Evolutionary conservation across 2,113 vertebrate species (phyloP).

Genomic region (Sciurus niger): DNA sequence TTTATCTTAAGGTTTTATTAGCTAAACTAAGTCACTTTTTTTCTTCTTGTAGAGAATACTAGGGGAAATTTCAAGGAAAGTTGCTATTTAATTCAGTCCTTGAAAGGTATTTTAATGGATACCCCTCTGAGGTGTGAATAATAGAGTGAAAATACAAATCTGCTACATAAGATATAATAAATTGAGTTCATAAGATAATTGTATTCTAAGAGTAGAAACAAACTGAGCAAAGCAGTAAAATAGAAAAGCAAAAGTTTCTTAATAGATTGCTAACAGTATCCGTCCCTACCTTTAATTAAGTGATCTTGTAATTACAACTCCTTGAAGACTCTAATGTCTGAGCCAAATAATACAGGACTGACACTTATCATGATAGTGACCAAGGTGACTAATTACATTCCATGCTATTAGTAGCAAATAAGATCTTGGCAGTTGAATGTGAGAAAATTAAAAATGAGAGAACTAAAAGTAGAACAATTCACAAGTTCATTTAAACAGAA

Average conservation of each 20-base stretch:
- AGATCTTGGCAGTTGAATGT: background rate
- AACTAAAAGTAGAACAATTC: background rate
- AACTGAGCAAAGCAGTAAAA: background rate
- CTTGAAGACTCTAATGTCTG: background rate
- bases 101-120: conserved; percentile 40
- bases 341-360: background rate
- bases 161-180: background rate
- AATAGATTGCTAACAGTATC: background rate
- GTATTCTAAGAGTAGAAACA: background rate
- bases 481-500: background rate
- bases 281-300: background rate
- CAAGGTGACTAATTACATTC: background rate
- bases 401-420: conserved; percentile 15
- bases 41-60: background rate
- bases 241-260: background rate
- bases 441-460: background rate
- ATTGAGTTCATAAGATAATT: conserved; percentile 35
- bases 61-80: background rate
- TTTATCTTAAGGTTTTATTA: background rate
- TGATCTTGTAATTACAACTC: background rate
- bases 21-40: background rate
- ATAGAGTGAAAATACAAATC: background rate
- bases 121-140: background rate
- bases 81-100: background rate
- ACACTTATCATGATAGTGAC: background rate